Percentiles rank a stretch among this genome's conserved stretches.
Conservation (phyloP, 2,797 vertebrate genomes). For the Acestrorhynchus altus region DNA sequence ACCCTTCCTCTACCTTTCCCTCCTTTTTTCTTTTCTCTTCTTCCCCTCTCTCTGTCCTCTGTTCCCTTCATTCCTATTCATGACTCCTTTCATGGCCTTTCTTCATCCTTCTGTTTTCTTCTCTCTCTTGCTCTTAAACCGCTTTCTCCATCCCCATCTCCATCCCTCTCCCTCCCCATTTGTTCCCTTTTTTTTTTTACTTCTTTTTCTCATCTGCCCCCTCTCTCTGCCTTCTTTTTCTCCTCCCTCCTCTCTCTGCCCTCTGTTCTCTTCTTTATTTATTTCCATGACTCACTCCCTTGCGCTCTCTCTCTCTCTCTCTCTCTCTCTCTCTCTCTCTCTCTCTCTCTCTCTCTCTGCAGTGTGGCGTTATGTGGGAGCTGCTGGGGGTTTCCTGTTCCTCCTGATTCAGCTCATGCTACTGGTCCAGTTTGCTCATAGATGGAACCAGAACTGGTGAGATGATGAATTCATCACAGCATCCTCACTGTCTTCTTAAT, state of each 20-base stretch:
- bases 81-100: too few relatives aligned
- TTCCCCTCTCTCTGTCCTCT: too few relatives aligned
- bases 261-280: not conserved
- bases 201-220: not conserved
- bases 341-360: slow-evolving; percentile 41
- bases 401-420: slow-evolving; percentile 92
- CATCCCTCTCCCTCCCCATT: not conserved
- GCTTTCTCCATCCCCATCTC: too few relatives aligned
- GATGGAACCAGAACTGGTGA: slow-evolving; percentile 99
- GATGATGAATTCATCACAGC: slow-evolving; percentile 49
- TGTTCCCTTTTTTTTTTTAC: not conserved
- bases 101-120: too few relatives aligned
- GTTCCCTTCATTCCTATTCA: too few relatives aligned
- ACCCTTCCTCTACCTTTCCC: too few relatives aligned
- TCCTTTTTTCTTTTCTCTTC: not conserved
- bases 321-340: not conserved
- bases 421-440: slow-evolving; percentile 95
- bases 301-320: slow-evolving; percentile 21
- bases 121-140: too few relatives aligned
- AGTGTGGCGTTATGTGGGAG: slow-evolving; percentile 94
- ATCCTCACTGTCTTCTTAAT: slow-evolving; percentile 31
- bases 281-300: not conserved
- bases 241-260: not conserved
- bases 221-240: not conserved
- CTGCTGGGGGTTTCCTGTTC: slow-evolving; percentile 85